These are phyloP conservation scores for Anneissia japonica DNA, from an alignment of 35 echinoderm and acorn worm genomes.

Conservation along the genomic window DNA sequence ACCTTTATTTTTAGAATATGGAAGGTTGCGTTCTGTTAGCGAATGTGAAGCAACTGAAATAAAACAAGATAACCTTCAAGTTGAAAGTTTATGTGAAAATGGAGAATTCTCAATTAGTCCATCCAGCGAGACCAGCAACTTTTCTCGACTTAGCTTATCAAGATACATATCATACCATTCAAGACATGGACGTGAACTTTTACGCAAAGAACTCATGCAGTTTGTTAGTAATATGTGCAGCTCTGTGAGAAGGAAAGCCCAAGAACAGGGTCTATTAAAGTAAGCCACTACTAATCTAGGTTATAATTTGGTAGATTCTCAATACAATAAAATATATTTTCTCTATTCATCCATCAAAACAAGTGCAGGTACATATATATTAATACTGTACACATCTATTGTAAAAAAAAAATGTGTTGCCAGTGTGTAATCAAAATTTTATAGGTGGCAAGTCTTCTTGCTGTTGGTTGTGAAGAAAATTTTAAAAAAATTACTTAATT, in stretches of 20 bases:
- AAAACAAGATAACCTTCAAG: not conserved
- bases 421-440: too few relatives aligned
- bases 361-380: too few relatives aligned
- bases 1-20: not conserved
- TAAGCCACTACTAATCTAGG: slow-evolving; percentile 17
- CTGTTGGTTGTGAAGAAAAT: not conserved
- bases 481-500: not conserved
- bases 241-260: slow-evolving; percentile 77
- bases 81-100: not conserved
- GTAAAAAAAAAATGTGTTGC: too few relatives aligned
- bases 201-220: slow-evolving; percentile 72
- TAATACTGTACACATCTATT: too few relatives aligned
- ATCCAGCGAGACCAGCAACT: not conserved
- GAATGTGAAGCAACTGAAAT: not conserved
- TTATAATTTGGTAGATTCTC: too few relatives aligned
- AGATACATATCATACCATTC: not conserved
- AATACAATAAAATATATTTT: too few relatives aligned
- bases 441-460: too few relatives aligned
- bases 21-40: not conserved
- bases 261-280: slow-evolving; percentile 78
- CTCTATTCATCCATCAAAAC: too few relatives aligned
- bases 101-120: not conserved
- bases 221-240: slow-evolving; percentile 80
- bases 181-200: slow-evolving; percentile 34
- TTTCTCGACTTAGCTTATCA: not conserved